Evolutionary conservation across 2,888 invertebrate species (phyloP).

Genomic region (Cryptocheilus praepositus): DNA sequence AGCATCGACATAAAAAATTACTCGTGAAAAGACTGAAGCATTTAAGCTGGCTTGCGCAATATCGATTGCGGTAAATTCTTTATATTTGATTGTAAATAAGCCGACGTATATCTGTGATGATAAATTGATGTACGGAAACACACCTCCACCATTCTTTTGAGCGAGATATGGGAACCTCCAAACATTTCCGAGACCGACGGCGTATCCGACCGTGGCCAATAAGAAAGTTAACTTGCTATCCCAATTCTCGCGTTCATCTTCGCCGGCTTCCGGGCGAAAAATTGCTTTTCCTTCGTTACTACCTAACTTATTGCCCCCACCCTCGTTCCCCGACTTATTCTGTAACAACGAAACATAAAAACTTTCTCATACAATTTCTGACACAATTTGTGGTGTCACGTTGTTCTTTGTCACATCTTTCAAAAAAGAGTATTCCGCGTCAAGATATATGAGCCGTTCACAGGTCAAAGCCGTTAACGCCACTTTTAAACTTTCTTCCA

Average conservation of each 20-base stretch:
- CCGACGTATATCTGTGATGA: not conserved
- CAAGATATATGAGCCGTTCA: too few species aligned
- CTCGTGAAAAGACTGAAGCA: not conserved
- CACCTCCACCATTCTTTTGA: constrained; percentile 94
- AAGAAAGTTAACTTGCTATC: constrained; percentile 94
- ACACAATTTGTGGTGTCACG: too few species aligned
- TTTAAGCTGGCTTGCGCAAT: not conserved
- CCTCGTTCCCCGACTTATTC: constrained; percentile 55
- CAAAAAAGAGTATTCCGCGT: too few species aligned
- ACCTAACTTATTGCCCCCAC: constrained; percentile 78
- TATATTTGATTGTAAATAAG: not conserved
- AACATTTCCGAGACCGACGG: constrained; percentile 95
- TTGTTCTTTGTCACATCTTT: not conserved
- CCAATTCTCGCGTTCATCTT: constrained; percentile 91
- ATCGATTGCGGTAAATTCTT: not conserved
- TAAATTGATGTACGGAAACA: constrained; percentile 32
- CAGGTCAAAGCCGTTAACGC: too few species aligned
- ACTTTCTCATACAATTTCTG: too few species aligned
- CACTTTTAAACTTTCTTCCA: too few species aligned
- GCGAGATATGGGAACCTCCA: constrained; percentile 97
- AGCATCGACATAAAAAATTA: not conserved
- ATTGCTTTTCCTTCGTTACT: constrained; percentile 81
- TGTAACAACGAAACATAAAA: constrained; percentile 12
- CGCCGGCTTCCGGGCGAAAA: constrained; percentile 82
- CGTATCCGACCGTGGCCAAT: constrained; percentile 94